Percentiles rank a stretch among this genome's conserved stretches.
phyloP scores from a whole-genome alignment of 1,140 invertebrate species.

The Heterodera carotae region DNA sequence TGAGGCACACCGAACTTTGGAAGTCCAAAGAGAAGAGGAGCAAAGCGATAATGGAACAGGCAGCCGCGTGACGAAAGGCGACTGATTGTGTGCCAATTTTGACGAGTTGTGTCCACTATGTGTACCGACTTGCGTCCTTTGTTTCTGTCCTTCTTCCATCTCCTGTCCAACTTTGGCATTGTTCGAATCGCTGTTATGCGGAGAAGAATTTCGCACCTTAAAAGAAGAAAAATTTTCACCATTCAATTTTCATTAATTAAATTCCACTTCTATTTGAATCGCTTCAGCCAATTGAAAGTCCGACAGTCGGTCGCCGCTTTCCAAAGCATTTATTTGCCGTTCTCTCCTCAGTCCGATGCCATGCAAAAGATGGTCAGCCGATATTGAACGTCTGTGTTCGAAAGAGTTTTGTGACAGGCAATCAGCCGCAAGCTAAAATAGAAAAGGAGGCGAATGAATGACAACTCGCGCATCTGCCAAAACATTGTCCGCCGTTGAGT shows the following conservation, averaged over 20 bases:
- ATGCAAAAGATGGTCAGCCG: background rate
- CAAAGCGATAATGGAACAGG: background rate
- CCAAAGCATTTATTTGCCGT: slow-evolving; percentile 1
- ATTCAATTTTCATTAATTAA: background rate
- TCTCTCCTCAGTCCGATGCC: background rate
- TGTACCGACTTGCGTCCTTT: no score
- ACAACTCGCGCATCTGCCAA: background rate
- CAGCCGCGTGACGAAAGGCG: no score
- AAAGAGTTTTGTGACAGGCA: background rate
- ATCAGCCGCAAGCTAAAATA: background rate
- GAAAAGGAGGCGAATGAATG: background rate
- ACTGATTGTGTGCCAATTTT: background rate
- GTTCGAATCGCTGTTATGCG: background rate
- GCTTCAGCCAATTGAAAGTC: background rate
- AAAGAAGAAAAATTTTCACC: background rate
- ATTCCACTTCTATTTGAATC: background rate
- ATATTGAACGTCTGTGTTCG: background rate
- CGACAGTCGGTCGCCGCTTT: background rate
- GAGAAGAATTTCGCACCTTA: background rate
- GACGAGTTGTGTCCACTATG: background rate
- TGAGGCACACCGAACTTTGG: background rate
- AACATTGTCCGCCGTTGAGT: background rate
- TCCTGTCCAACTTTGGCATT: background rate
- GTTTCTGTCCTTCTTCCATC: background rate
- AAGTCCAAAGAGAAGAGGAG: background rate